Conservation (phyloP, 2,113 vertebrate species). For the Seriola dumerili region DNA sequence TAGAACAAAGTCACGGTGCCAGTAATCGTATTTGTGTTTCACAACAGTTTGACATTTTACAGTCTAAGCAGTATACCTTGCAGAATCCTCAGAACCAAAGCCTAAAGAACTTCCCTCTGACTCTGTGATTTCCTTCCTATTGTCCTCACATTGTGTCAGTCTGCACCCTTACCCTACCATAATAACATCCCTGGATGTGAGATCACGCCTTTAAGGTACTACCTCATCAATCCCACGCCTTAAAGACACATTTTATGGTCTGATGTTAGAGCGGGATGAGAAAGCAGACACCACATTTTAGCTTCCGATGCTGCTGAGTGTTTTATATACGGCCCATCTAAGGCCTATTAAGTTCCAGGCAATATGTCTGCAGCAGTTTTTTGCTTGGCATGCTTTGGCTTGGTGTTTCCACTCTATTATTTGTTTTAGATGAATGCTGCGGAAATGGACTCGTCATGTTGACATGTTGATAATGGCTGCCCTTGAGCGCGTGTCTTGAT, state of each 20-base stretch:
- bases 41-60: background rate
- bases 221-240: slow-evolving; percentile 53
- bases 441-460: slow-evolving; percentile 78
- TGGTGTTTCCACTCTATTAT: slow-evolving; percentile 65
- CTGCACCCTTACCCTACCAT: slow-evolving; percentile 3
- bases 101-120: slow-evolving; percentile 34
- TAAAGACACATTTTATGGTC: slow-evolving; percentile 59
- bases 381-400: slow-evolving; percentile 48
- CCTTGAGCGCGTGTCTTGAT: slow-evolving; percentile 76
- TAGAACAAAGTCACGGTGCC: no score
- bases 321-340: slow-evolving; percentile 64
- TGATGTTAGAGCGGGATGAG: slow-evolving; percentile 33
- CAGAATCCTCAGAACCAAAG: slow-evolving; percentile 8
- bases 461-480: slow-evolving; percentile 81
- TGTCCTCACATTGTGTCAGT: slow-evolving; percentile 21
- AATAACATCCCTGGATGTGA: slow-evolving; percentile 50
- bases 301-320: slow-evolving; percentile 26
- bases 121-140: slow-evolving; percentile 40
- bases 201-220: slow-evolving; percentile 32
- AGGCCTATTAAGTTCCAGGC: slow-evolving; percentile 64
- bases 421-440: slow-evolving; percentile 71
- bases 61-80: background rate
- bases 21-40: background rate
- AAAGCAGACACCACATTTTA: slow-evolving; percentile 23
- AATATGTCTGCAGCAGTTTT: slow-evolving; percentile 60